Base-by-base conservation (phyloP, 2,888 invertebrate species). In the Pseudeuparius sepicola region DNA sequence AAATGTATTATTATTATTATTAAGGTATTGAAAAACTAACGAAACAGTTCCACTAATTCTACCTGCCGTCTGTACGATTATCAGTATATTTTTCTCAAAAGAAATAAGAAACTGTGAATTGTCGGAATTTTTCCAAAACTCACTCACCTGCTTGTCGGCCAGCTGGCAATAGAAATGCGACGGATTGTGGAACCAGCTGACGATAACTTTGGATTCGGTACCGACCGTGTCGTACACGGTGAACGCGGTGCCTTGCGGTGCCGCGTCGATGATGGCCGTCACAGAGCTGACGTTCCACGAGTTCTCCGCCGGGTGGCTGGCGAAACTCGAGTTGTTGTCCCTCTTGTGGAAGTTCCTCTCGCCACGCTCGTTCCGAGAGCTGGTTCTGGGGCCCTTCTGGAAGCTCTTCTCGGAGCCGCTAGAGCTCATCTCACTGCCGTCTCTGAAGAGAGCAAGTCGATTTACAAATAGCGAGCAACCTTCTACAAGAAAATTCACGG, bases 121-220 rank as follows among this genome's bases (percentile, higher is more conserved):
- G n/a, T n/a, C n/a, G n/a, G n/a, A n/a, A n/a, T n/a, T n/a, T n/a
- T n/a, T n/a, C n/a, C n/a, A n/a, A n/a, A n/a, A 20, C 20, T 20
- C 7, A 20, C 20, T 7, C n/a, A 57, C 59, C 51, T 57, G 53
- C 24, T 26, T 17, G 12, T 45, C 44, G 9, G 49, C 39, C 11
- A 59, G 39, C 40, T 62, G 62, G 38, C 56, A 54, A 59, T 73
- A 82, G 58, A 86, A 85, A 46, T 73, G 71, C 40, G 73, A 70
- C 0, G 85, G 85, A 40, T 78, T 77, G 34, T 76, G 71, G 53
- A 83, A 81, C 84, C 85, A 85, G 2, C 78, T 75, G 23, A 85
- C 68, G 2, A 68, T 65, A 1, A 80, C 66, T 36, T 73, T 69
- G 33, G 73, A 70, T 32, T 50, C 48, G 6, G 39, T 46, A 10